Evolutionary conservation across 2,113 vertebrate species (phyloP).

Genomic region (Rattus rattus): DNA sequence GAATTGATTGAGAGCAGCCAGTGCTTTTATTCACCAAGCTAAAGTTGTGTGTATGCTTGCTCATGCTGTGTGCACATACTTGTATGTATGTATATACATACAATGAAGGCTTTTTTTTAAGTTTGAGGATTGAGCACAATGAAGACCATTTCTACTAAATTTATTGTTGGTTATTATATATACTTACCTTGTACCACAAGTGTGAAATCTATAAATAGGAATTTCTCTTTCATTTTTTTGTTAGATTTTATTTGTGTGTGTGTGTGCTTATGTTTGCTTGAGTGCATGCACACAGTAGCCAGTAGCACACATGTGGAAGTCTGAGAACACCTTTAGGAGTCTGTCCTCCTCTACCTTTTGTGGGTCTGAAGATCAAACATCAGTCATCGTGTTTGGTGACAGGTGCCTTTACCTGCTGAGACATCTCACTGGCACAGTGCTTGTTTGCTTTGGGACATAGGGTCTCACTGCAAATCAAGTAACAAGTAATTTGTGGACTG

Average conservation of each 20-base stretch:
- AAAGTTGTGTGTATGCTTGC: neutral
- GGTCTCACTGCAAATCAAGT: neutral
- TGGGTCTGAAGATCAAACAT: neutral
- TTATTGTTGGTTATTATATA: constrained; percentile 35
- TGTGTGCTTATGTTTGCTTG: too few species aligned
- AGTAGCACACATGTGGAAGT: neutral
- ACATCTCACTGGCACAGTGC: neutral
- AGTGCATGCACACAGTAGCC: too few species aligned
- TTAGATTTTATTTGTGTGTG: neutral
- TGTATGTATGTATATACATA: neutral
- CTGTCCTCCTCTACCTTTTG: neutral
- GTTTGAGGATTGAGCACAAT: neutral
- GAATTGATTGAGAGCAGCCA: neutral
- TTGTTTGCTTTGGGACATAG: neutral
- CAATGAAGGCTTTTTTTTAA: neutral
- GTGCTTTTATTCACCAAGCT: neutral
- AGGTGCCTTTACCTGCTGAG: neutral
- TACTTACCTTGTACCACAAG: neutral
- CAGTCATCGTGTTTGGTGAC: neutral
- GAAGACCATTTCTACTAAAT: neutral
- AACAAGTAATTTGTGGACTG: neutral
- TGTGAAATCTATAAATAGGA: neutral
- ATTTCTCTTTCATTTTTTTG: neutral
- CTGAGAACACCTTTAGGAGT: neutral
- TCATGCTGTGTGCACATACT: neutral